These are phyloP conservation scores for Rattus rattus DNA, from an alignment of 2,113 vertebrate genomes.

Conservation along the genomic window DNA sequence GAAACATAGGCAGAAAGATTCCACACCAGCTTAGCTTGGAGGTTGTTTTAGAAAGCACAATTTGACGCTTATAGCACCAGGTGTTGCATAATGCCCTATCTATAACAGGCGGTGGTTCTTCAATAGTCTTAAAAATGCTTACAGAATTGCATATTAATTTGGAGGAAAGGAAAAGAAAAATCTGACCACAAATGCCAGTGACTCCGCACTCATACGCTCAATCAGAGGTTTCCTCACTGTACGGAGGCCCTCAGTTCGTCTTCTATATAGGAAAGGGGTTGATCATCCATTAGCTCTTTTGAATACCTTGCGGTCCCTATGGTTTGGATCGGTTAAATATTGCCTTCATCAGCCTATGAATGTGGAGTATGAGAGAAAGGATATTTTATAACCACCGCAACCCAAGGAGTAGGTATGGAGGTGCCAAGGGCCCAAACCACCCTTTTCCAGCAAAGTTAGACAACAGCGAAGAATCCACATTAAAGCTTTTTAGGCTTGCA, in stretches of 20 bases:
- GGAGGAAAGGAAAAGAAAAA: not conserved
- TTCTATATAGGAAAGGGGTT: not conserved
- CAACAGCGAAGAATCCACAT: not conserved
- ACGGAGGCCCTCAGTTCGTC: not conserved
- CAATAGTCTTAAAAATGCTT: constrained; percentile 14
- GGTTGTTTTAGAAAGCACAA: not conserved
- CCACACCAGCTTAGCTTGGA: not conserved
- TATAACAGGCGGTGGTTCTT: not conserved
- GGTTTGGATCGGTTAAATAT: not conserved
- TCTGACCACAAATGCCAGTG: not conserved
- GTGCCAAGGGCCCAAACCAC: not conserved
- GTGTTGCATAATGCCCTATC: not conserved
- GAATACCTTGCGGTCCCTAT: not conserved
- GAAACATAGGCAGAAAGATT: not conserved
- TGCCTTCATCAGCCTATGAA: not conserved
- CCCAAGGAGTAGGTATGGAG: not conserved
- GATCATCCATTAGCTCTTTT: not conserved
- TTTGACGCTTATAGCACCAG: not conserved
- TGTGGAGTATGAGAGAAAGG: not conserved
- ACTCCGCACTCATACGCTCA: not conserved
- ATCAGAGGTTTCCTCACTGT: not conserved
- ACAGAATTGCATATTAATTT: constrained; percentile 5
- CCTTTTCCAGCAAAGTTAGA: not conserved
- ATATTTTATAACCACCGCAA: not conserved
- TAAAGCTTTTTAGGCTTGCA: not conserved